These are phyloP conservation scores for Grus americana DNA, from an alignment of 2,113 vertebrate genomes.

Conservation along the genomic window DNA sequence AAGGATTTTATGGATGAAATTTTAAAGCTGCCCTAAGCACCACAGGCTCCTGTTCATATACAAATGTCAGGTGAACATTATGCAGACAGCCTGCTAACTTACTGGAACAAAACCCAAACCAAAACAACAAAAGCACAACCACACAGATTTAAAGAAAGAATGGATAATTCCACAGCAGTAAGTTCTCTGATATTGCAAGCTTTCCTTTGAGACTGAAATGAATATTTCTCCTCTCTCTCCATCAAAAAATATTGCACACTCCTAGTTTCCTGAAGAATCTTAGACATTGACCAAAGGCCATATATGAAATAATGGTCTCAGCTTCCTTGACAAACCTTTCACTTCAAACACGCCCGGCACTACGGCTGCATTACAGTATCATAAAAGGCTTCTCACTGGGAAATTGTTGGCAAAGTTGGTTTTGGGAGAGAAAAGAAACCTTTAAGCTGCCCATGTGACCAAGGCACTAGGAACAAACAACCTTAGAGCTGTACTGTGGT, in stretches of 20 bases:
- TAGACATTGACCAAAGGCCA: neutral
- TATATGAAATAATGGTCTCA: neutral
- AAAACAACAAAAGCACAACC: neutral
- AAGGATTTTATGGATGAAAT: neutral
- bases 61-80: neutral
- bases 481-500: neutral
- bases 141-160: neutral
- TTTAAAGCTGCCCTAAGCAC: neutral
- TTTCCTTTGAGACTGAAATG: neutral
- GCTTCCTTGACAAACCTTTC: neutral
- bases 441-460: neutral
- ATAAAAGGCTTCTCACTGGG: neutral
- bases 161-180: neutral
- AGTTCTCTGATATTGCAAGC: neutral
- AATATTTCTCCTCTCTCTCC: neutral
- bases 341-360: neutral
- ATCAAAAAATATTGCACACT: neutral
- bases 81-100: neutral
- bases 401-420: neutral
- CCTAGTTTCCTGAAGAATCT: neutral
- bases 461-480: neutral
- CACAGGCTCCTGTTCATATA: neutral
- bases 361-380: rapidly evolving
- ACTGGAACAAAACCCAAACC: neutral
- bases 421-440: neutral